Percentiles rank a stretch among this genome's conserved stretches.
phyloP scores from a whole-genome alignment of 2,888 invertebrate species.

The Embidobia sp. region DNA sequence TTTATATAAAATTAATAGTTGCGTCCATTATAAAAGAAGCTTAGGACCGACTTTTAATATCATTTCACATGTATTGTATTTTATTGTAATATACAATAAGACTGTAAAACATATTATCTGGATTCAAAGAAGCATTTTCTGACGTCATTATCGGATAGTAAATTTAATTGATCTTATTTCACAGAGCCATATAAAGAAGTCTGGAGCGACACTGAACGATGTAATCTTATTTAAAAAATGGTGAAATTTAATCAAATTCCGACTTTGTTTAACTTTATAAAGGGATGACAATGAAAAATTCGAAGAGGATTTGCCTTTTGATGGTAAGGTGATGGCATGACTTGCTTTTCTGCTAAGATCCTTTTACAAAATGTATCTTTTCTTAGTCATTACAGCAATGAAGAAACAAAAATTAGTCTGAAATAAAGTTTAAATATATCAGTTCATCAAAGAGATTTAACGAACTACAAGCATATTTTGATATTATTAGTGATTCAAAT shows the following conservation, averaged over 20 bases:
- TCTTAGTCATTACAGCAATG: constrained; percentile 22
- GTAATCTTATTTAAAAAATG: constrained; percentile 50
- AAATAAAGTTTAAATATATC: too few relatives aligned
- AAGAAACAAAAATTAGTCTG: constrained; percentile 7
- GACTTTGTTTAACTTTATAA: constrained; percentile 40
- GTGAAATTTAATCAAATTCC: constrained; percentile 44
- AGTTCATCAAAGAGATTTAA: too few relatives aligned
- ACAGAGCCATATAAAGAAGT: constrained; percentile 8
- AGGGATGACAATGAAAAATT: constrained; percentile 52
- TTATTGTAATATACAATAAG: too few relatives aligned
- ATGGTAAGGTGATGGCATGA: constrained; percentile 43
- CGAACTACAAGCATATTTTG: too few relatives aligned
- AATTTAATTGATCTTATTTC: constrained; percentile 34
- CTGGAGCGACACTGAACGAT: constrained; percentile 40
- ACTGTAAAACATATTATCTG: not conserved
- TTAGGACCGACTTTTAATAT: too few relatives aligned
- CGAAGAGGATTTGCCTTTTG: constrained; percentile 52
- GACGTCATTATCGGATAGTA: constrained; percentile 7
- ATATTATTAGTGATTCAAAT: too few relatives aligned
- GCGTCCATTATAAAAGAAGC: too few relatives aligned
- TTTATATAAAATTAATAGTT: too few relatives aligned
- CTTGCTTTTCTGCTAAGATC: constrained; percentile 34
- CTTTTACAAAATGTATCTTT: constrained; percentile 20
- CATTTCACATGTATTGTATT: too few relatives aligned
- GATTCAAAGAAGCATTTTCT: not conserved